A percentile compares a stretch with the other conserved stretches of the same genome.
Conservation (phyloP, 2,888 invertebrate genomes). For the Scrobipalpa atriplicella region DNA sequence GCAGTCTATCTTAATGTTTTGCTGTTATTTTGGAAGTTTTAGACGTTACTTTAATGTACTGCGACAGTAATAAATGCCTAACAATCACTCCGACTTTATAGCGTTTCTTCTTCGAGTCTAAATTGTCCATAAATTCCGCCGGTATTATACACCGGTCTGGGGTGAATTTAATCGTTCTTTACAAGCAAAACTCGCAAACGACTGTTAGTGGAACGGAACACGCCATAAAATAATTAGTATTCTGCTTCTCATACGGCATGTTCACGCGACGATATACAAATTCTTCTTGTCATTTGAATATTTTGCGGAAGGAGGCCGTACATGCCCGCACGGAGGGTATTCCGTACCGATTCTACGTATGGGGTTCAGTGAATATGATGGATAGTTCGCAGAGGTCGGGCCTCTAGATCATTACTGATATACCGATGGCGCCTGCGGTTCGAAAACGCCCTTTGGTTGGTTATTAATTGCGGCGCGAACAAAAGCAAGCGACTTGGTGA, state of each 20-base stretch:
- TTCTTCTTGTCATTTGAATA: conserved; percentile 43
- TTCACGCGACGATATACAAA: conserved; percentile 47
- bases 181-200: conserved; percentile 34
- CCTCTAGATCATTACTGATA: conserved; percentile 77
- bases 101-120: conserved; percentile 26
- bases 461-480: conserved; percentile 81
- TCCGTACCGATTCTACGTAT: conserved; percentile 51
- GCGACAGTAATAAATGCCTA: conserved; percentile 24
- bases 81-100: conserved; percentile 27
- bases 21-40: conserved; percentile 30
- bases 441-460: conserved; percentile 75
- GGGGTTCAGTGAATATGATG: conserved; percentile 67
- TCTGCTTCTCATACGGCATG: conserved; percentile 47
- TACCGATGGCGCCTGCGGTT: conserved; percentile 72
- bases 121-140: conserved; percentile 7
- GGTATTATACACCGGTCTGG: conserved; percentile 16
- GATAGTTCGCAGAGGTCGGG: conserved; percentile 60
- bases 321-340: conserved; percentile 31
- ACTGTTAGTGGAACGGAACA: conserved; percentile 48
- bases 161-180: conserved; percentile 26
- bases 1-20: conserved; percentile 36
- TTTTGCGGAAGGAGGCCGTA: conserved; percentile 36
- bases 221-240: conserved; percentile 64
- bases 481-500: conserved; percentile 81
- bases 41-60: conserved; percentile 27